Percentiles rank a stretch among this genome's conserved stretches.
These are phyloP conservation scores for Malaclemys terrapin DNA, from an alignment of 2,113 vertebrate species.

Conservation along the genomic window DNA sequence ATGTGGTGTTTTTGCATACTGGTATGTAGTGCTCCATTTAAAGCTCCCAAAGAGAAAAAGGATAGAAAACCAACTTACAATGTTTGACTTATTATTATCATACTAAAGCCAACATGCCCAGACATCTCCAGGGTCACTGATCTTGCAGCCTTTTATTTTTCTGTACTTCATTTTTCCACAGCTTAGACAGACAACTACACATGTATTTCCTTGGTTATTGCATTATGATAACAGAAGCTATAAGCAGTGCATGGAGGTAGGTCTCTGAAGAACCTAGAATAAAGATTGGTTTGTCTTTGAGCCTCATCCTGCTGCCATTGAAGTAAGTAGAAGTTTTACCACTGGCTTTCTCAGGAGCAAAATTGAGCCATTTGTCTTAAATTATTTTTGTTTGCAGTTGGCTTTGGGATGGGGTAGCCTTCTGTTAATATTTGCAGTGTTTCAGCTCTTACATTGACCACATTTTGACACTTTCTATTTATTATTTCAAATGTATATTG, in stretches of 20 bases:
- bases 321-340: background rate
- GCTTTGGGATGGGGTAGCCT: background rate
- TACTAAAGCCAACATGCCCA: background rate
- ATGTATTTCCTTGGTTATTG: background rate
- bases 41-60: background rate
- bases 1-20: background rate
- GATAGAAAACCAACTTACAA: too few species aligned
- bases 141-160: background rate
- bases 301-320: background rate
- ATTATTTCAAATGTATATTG: background rate
- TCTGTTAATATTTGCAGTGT: background rate
- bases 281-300: background rate
- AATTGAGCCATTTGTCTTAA: background rate
- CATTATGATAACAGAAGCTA: background rate
- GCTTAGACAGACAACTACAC: rapidly evolving
- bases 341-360: background rate
- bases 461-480: rapidly evolving
- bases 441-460: background rate
- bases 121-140: background rate
- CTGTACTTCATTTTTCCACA: background rate
- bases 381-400: background rate
- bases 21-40: background rate
- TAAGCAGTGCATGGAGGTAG: rapidly evolving
- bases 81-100: background rate
- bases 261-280: background rate